Percentiles rank a stretch among this genome's conserved stretches.
Conservation (phyloP, 2,113 vertebrate genomes). For the Hypanus sabinus region DNA sequence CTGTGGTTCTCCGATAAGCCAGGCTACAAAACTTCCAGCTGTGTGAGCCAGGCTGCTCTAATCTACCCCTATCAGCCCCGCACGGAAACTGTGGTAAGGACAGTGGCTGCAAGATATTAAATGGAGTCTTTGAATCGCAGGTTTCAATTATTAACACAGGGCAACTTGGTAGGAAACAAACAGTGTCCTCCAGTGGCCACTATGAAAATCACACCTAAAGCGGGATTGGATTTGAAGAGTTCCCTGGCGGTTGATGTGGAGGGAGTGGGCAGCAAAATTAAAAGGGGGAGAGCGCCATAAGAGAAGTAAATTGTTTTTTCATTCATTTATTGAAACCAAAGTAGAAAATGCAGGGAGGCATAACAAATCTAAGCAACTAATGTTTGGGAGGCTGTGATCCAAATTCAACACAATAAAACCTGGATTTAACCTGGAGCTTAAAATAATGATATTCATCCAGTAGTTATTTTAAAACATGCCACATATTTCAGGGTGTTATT, state of each 20-base stretch:
- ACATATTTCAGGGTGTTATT: neutral
- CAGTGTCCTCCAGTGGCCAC: neutral
- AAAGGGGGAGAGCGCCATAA: too few relatives aligned
- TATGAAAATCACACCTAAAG: neutral
- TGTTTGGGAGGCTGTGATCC: neutral
- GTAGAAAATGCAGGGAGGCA: too few relatives aligned
- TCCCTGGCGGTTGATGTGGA: too few relatives aligned
- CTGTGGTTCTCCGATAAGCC: conserved; percentile 16
- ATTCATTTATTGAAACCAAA: too few relatives aligned
- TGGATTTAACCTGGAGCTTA: neutral
- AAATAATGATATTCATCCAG: neutral
- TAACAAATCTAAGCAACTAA: too few relatives aligned
- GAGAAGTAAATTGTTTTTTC: too few relatives aligned
- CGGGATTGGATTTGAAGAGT: neutral
- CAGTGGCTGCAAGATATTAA: conserved; percentile 13
- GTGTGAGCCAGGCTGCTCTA: neutral
- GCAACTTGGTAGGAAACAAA: neutral
- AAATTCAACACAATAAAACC: neutral
- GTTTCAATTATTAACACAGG: neutral
- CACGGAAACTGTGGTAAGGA: neutral
- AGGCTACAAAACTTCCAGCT: conserved; percentile 23
- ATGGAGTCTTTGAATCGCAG: neutral
- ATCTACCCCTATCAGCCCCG: conserved; percentile 13
- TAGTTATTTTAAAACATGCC: neutral
- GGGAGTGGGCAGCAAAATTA: too few relatives aligned